phyloP scores from a whole-genome alignment of 2,888 invertebrate species.

The Frankliniella intonsa region DNA sequence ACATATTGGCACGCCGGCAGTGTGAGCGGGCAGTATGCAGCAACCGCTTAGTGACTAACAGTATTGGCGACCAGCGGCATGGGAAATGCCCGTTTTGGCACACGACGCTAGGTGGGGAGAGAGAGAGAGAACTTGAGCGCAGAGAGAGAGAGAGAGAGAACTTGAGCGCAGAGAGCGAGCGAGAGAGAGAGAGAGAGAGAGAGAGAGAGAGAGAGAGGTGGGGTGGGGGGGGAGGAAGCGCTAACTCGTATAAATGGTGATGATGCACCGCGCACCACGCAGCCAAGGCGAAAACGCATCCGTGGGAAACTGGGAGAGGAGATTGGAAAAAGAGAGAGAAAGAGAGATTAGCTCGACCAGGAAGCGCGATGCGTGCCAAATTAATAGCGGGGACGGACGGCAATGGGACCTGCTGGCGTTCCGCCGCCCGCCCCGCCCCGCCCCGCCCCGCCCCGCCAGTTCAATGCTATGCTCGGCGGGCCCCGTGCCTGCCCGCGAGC shows the following conservation, averaged over 20 bases:
- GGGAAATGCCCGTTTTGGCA: conserved; percentile 5
- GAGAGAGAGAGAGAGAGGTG: conserved; percentile 1
- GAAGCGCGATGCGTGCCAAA: neutral
- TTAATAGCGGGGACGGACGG: neutral
- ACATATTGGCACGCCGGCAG: neutral
- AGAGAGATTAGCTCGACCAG: neutral
- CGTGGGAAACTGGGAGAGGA: too few species aligned
- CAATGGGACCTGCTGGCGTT: neutral
- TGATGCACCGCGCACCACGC: too few species aligned
- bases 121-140: conserved; percentile 8
- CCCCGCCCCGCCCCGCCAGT: neutral
- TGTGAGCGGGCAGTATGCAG: neutral
- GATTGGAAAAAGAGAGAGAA: neutral
- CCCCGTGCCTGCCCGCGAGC: neutral
- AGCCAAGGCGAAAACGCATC: too few species aligned
- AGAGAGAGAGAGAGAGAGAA: conserved; percentile 19
- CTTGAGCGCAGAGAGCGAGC: too few species aligned
- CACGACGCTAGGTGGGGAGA: neutral
- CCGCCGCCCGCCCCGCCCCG: too few species aligned
- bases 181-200: conserved; percentile 15
- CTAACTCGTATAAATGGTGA: too few species aligned
- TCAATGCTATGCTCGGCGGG: neutral
- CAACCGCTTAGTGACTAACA: neutral
- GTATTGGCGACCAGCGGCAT: neutral
- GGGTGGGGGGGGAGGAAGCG: neutral